Percentiles rank a stretch among this genome's conserved stretches.
These are phyloP conservation scores for Neostethus bicornis DNA, from an alignment of 2,797 vertebrate genomes.

Conservation along the genomic window DNA sequence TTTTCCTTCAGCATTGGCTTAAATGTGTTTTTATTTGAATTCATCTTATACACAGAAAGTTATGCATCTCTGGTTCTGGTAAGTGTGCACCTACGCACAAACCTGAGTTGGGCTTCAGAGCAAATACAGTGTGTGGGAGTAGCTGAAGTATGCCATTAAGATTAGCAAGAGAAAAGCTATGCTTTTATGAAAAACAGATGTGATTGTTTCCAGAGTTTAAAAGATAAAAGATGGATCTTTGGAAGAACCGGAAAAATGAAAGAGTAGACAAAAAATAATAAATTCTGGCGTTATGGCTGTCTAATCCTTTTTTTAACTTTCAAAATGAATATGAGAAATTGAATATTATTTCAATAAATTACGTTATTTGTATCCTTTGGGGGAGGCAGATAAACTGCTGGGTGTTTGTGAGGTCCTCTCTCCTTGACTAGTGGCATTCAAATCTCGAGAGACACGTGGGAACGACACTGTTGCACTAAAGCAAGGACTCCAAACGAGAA, in stretches of 20 bases:
- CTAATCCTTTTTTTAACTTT: slow-evolving; percentile 2
- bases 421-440: slow-evolving; percentile 49
- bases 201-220: slow-evolving; percentile 6
- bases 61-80: slow-evolving; percentile 22
- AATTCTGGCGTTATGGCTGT: background rate
- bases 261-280: slow-evolving; percentile 4
- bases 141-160: slow-evolving; percentile 44
- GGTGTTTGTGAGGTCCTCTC: slow-evolving; percentile 36
- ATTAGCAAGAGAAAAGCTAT: slow-evolving; percentile 16
- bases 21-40: slow-evolving; percentile 35
- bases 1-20: slow-evolving; percentile 14
- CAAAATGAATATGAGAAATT: slow-evolving; percentile 14
- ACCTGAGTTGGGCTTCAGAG: slow-evolving; percentile 15
- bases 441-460: slow-evolving; percentile 37
- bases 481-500: slow-evolving; percentile 37
- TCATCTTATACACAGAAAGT: slow-evolving; percentile 34
- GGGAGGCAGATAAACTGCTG: slow-evolving; percentile 5
- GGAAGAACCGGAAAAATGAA: slow-evolving; percentile 17
- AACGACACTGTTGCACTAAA: slow-evolving; percentile 44
- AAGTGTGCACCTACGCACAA: slow-evolving; percentile 28
- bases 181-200: slow-evolving; percentile 13
- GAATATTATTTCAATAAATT: slow-evolving; percentile 42
- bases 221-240: slow-evolving; percentile 5
- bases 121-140: slow-evolving; percentile 32
- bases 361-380: slow-evolving; percentile 41